These are phyloP conservation scores for Andrena flavipes DNA, from an alignment of 2,888 invertebrate genomes.

Conservation along the genomic window DNA sequence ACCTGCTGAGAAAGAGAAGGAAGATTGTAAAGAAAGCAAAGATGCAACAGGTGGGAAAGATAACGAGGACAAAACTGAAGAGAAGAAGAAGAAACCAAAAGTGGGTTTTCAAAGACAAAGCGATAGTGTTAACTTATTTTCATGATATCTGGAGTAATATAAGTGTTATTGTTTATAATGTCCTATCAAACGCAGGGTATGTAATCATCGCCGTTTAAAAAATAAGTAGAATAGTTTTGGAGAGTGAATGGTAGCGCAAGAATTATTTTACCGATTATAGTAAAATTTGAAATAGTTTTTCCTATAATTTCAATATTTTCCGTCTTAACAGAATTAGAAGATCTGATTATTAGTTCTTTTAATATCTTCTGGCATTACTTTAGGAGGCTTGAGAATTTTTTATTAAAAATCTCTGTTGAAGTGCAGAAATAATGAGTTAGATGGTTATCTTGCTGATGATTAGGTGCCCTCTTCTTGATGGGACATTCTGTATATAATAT, in stretches of 20 bases:
- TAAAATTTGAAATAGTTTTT: too few species aligned
- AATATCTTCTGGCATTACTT: too few species aligned
- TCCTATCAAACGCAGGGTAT: neutral
- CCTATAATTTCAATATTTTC: too few species aligned
- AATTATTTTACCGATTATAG: too few species aligned
- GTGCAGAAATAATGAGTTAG: neutral
- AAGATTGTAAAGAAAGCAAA: constrained; percentile 84
- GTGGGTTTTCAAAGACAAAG: constrained; percentile 68
- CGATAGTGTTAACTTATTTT: neutral
- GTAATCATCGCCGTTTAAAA: too few species aligned
- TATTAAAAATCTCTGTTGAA: neutral
- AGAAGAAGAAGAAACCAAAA: constrained; percentile 85
- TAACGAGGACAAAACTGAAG: constrained; percentile 86
- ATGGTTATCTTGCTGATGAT: neutral
- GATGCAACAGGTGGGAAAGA: constrained; percentile 77
- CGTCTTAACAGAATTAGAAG: too few species aligned
- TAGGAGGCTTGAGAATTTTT: neutral
- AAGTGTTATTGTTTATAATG: neutral
- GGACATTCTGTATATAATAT: constrained; percentile 8
- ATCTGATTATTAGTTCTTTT: neutral
- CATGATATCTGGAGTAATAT: neutral
- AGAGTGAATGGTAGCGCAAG: too few species aligned
- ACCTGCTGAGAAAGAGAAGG: constrained; percentile 79
- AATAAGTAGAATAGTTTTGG: too few species aligned
- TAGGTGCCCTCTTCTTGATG: neutral